These are phyloP conservation scores for Amazona vittata DNA, from an alignment of 2,113 vertebrate genomes.

Conservation along the genomic window DNA sequence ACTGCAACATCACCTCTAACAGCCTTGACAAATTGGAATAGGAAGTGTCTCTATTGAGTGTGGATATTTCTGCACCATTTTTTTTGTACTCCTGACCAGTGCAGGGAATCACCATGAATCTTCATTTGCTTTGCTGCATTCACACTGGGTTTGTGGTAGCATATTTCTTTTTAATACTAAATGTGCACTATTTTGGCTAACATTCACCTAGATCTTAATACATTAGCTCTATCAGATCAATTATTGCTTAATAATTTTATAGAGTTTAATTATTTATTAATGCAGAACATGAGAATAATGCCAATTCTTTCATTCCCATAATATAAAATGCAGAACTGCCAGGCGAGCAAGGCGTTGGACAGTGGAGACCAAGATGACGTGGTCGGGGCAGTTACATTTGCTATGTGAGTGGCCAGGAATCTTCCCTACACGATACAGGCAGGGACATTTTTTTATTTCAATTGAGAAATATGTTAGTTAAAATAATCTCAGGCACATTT, in stretches of 20 bases:
- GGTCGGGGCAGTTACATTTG: neutral
- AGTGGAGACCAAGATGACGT: neutral
- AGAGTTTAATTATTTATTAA: neutral
- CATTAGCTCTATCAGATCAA: neutral
- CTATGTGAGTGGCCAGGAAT: neutral
- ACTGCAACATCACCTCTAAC: neutral
- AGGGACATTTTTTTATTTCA: neutral
- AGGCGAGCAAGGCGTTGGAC: neutral
- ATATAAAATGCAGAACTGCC: neutral
- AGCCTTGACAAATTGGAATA: neutral
- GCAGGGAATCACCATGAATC: neutral
- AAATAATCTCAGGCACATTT: neutral
- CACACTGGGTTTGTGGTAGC: neutral
- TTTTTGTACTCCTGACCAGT: neutral
- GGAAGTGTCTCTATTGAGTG: neutral
- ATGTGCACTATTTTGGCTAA: neutral
- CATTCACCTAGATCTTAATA: neutral
- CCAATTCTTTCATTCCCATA: neutral
- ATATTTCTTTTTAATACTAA: neutral
- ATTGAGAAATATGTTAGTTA: neutral
- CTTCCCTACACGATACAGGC: neutral
- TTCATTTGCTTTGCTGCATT: neutral
- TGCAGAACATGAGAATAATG: neutral
- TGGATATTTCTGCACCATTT: neutral
- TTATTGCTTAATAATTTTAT: neutral